These are phyloP conservation scores for Vultur gryphus DNA, from an alignment of 2,797 vertebrate species.

Conservation along the genomic window DNA sequence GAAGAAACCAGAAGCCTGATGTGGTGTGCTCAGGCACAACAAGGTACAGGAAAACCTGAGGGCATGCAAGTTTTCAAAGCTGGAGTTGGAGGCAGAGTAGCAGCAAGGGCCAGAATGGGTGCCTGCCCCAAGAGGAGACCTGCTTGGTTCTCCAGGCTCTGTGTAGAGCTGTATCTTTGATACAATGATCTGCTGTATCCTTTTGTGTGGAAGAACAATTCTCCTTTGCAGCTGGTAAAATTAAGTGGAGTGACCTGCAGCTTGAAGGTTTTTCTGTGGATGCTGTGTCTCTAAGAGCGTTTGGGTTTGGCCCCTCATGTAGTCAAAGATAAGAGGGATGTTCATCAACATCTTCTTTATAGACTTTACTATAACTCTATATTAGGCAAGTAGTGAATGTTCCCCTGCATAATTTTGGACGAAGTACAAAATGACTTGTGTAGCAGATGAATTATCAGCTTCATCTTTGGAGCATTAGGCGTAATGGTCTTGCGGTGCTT, in stretches of 20 bases:
- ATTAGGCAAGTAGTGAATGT: background rate
- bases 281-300: background rate
- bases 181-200: background rate
- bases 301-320: background rate
- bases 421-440: background rate
- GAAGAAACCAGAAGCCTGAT: background rate
- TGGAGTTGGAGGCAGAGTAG: background rate
- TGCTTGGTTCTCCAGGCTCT: background rate
- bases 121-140: background rate
- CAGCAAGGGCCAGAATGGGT: background rate
- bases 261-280: background rate
- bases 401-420: background rate
- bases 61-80: background rate
- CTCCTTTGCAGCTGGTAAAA: background rate
- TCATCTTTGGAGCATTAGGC: background rate
- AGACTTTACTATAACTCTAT: background rate
- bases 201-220: background rate
- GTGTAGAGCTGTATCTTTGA: background rate
- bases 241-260: background rate
- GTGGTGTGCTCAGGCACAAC: background rate
- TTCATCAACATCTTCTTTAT: background rate
- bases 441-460: background rate
- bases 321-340: background rate
- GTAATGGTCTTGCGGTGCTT: background rate
- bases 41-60: background rate